These are phyloP conservation scores for Tigriopus californicus DNA, from an alignment of 2,888 invertebrate genomes.

Conservation along the genomic window DNA sequence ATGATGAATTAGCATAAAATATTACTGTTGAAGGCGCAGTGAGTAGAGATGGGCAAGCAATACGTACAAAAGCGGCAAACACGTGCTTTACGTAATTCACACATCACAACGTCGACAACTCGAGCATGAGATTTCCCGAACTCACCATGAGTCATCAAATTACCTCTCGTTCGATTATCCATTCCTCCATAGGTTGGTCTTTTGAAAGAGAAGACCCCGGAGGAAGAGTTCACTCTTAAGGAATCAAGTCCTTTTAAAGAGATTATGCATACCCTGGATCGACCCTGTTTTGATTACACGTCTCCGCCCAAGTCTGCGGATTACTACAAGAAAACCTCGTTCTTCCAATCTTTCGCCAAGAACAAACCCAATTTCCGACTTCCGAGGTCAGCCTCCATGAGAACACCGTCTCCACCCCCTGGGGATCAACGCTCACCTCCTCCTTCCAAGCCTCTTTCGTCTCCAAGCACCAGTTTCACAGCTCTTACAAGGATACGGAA, in stretches of 20 bases:
- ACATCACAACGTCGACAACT: no score
- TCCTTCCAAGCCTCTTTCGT: not conserved
- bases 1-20: no score
- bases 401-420: conserved; percentile 7
- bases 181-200: not conserved
- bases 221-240: not conserved
- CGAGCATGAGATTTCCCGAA: no score
- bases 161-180: no score
- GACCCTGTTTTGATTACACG: not conserved
- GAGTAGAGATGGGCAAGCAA: no score
- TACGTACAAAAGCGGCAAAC: no score
- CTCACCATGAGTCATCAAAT: no score
- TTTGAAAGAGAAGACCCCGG: not conserved
- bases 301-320: conserved; percentile 13
- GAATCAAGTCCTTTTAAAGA: conserved; percentile 4
- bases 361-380: conserved; percentile 11
- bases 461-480: not conserved
- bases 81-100: no score
- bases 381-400: conserved; percentile 6
- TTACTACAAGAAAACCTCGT: conserved; percentile 15
- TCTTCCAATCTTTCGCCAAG: conserved; percentile 8
- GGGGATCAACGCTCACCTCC: not conserved
- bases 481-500: conserved; percentile 12
- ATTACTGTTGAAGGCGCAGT: no score
- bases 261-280: conserved; percentile 5